phyloP scores from a whole-genome alignment of 1,140 invertebrate species.

The Coenobita brevimanus region DNA sequence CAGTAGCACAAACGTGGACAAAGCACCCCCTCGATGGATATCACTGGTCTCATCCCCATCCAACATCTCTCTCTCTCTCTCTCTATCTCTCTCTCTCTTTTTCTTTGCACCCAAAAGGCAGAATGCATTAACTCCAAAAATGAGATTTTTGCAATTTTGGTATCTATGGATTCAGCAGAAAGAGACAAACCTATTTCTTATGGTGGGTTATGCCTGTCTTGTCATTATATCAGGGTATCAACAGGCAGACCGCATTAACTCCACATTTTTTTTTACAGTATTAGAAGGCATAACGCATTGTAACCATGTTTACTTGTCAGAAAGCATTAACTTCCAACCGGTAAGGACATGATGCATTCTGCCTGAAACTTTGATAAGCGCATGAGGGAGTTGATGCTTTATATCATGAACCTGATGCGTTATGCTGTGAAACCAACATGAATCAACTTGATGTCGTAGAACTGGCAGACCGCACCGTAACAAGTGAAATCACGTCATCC shows the following conservation, averaged over 20 bases:
- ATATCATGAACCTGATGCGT: not conserved
- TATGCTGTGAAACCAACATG: constrained; percentile 8
- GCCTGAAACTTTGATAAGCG: constrained; percentile 6
- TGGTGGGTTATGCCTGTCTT: constrained; percentile 19
- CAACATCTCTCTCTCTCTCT: too few relatives aligned
- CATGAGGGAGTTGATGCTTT: not conserved
- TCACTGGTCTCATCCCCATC: too few relatives aligned
- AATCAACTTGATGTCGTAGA: not conserved
- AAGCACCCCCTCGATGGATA: too few relatives aligned
- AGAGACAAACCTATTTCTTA: not conserved
- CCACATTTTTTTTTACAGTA: not conserved
- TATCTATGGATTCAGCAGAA: constrained; percentile 16
- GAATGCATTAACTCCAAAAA: constrained; percentile 15
- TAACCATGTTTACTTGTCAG: constrained; percentile 15
- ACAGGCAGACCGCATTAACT: constrained; percentile 29
- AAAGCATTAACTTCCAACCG: constrained; percentile 20
- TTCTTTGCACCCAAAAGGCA: not conserved
- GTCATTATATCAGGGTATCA: not conserved
- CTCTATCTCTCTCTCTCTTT: too few relatives aligned
- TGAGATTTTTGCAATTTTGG: constrained; percentile 14
- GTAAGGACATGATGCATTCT: constrained; percentile 30
- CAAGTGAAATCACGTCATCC: too few relatives aligned
- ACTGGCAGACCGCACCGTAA: not conserved
- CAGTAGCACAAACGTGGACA: too few relatives aligned
- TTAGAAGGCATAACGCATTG: too few relatives aligned